Conservation (phyloP, 2,797 vertebrate species). For the Gambelia wislizenii region DNA sequence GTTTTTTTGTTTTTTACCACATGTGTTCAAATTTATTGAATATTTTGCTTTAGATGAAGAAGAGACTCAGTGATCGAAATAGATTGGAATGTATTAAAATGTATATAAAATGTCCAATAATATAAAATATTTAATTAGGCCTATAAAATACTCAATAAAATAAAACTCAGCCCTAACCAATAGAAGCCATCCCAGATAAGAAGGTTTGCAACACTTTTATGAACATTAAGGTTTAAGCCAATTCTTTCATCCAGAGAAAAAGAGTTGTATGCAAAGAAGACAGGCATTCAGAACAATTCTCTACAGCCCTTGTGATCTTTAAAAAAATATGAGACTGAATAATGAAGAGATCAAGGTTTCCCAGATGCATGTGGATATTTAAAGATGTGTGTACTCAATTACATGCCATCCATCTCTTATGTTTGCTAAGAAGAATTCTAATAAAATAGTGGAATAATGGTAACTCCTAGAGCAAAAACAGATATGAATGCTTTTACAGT, state of each 20-base stretch:
- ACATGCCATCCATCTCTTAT: not conserved
- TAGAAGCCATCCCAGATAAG: not conserved
- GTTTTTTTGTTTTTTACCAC: not conserved
- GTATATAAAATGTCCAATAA: not conserved
- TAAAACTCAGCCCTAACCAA: not conserved
- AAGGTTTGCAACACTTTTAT: not conserved
- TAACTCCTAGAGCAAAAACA: not conserved
- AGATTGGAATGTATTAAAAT: not conserved
- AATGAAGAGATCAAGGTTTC: not conserved
- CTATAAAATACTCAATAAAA: not conserved
- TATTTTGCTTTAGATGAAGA: not conserved
- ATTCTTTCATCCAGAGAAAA: not conserved
- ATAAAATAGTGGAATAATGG: not conserved
- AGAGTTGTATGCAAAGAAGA: not conserved
- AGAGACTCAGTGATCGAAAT: not conserved
- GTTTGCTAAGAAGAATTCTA: not conserved
- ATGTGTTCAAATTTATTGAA: not conserved
- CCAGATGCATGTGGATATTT: not conserved
- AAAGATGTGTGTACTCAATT: not conserved
- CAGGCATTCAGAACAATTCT: not conserved
- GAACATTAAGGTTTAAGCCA: not conserved
- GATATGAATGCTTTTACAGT: not conserved
- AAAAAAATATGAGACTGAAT: not conserved
- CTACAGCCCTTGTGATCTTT: not conserved
- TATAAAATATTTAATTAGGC: not conserved